phyloP scores from a whole-genome alignment of 1,140 invertebrate genomes.

The Aphelinus certus region DNA sequence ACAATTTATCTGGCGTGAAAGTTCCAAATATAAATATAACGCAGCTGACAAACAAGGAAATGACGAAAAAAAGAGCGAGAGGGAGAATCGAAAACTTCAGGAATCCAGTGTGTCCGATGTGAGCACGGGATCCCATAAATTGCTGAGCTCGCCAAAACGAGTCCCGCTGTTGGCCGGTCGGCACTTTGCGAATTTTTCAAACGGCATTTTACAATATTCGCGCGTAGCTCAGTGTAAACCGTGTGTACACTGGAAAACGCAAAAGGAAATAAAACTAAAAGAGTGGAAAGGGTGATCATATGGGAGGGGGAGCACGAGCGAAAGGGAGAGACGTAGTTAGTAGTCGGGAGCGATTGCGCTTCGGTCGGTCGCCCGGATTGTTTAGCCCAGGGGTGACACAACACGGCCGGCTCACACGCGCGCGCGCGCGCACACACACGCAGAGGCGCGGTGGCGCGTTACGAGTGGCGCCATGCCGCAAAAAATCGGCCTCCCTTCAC shows the following conservation, averaged over 20 bases:
- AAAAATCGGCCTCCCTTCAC: constrained; percentile 18
- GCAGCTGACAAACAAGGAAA: constrained; percentile 23
- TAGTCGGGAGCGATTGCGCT: not conserved
- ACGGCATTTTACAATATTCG: constrained; percentile 32
- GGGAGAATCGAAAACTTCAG: constrained; percentile 25
- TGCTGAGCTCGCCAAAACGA: constrained; percentile 1
- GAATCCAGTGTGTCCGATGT: constrained; percentile 6
- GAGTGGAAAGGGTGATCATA: not conserved
- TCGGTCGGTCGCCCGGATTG: constrained; percentile 1
- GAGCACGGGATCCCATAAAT: constrained; percentile 10
- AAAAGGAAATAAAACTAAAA: constrained; percentile 18
- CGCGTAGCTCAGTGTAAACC: not conserved
- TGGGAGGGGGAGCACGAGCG: not conserved
- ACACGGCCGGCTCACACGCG: not conserved
- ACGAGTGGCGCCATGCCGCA: not conserved
- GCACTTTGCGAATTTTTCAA: constrained; percentile 32
- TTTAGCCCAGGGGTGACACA: constrained; percentile 19
- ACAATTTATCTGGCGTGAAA: constrained; percentile 19
- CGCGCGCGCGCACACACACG: not conserved
- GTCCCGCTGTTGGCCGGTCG: not conserved
- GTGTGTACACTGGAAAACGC: not conserved
- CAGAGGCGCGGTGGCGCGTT: not conserved
- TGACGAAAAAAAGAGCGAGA: not conserved
- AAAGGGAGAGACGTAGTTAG: not conserved
- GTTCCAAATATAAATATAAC: constrained; percentile 29